These are phyloP conservation scores for Xenus cinereus DNA, from an alignment of 2,113 vertebrate species.

Conservation along the genomic window DNA sequence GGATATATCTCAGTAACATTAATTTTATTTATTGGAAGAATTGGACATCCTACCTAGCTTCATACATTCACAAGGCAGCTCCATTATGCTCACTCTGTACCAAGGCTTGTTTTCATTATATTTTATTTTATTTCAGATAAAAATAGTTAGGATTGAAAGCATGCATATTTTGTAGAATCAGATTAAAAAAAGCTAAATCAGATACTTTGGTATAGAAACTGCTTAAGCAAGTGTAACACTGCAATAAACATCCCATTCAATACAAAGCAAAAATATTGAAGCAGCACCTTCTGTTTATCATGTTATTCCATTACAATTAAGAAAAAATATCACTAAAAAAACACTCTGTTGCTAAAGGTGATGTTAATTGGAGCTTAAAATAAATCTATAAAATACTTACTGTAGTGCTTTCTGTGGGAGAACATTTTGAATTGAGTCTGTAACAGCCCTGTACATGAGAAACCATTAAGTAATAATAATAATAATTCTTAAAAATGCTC, in stretches of 20 bases:
- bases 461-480: neutral
- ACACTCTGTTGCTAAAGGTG: neutral
- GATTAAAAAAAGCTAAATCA: neutral
- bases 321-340: neutral
- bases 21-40: neutral
- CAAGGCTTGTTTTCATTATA: neutral
- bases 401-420: neutral
- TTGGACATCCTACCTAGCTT: neutral
- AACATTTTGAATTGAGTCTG: neutral
- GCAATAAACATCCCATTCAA: neutral
- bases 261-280: neutral
- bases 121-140: neutral
- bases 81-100: rapidly evolving
- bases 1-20: neutral
- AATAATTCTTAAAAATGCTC: neutral
- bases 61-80: neutral
- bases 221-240: neutral
- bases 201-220: neutral
- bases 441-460: neutral
- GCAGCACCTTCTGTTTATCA: neutral
- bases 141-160: neutral
- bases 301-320: neutral
- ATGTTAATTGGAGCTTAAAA: neutral
- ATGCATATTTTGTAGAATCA: neutral
- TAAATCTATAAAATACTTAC: neutral